These are phyloP conservation scores for Astropecten irregularis DNA, from an alignment of 53 echinoderm and acorn worm species.

Conservation along the genomic window DNA sequence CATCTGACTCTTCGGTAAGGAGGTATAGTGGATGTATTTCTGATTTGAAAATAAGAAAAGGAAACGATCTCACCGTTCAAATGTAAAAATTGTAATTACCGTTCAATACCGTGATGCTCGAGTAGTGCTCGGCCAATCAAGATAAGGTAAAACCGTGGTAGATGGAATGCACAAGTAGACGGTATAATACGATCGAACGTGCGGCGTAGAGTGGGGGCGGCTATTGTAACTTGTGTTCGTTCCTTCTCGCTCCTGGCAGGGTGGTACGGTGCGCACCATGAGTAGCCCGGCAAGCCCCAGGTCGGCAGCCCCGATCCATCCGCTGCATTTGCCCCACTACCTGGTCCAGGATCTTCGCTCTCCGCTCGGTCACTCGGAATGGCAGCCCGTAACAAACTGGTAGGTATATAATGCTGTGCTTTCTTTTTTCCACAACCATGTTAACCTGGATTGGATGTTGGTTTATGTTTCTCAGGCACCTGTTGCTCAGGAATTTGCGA, in stretches of 20 bases:
- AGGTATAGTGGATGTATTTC: no score
- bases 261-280: slow-evolving; percentile 6
- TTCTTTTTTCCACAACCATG: no score
- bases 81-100: neutral
- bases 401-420: no score
- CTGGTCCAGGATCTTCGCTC: slow-evolving; percentile 42
- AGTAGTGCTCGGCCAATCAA: slow-evolving; percentile 25
- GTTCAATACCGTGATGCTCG: slow-evolving; percentile 37
- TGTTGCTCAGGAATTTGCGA: slow-evolving; percentile 30
- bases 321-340: slow-evolving; percentile 43
- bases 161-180: neutral
- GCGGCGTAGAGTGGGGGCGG: neutral
- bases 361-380: slow-evolving; percentile 7
- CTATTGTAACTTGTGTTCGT: neutral
- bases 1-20: no score
- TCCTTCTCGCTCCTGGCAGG: neutral
- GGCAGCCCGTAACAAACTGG: slow-evolving; percentile 33
- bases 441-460: no score
- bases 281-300: slow-evolving; percentile 26
- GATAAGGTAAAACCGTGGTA: slow-evolving; percentile 1
- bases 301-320: slow-evolving; percentile 4
- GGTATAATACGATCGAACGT: neutral
- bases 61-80: neutral
- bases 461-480: neutral
- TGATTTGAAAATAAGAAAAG: neutral